Conservation (phyloP, 2,888 invertebrate species). For the Rhorus exstirpatorius region DNA sequence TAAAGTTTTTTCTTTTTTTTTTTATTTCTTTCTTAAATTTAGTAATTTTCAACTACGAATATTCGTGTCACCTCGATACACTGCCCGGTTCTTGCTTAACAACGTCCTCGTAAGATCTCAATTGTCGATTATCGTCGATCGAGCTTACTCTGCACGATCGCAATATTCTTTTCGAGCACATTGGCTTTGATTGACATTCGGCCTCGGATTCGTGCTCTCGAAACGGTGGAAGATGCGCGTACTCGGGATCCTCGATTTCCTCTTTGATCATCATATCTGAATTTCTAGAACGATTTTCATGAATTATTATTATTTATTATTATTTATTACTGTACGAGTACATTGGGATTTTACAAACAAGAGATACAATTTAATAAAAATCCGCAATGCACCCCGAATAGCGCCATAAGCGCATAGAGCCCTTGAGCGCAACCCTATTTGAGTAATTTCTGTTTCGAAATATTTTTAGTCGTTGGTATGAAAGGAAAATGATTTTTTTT, state of each 20-base stretch:
- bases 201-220: conserved; percentile 82
- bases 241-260: conserved; percentile 85
- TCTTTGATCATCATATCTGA: conserved; percentile 81
- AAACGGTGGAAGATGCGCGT: conserved; percentile 86
- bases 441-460: too few relatives aligned
- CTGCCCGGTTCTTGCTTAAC: conserved; percentile 84
- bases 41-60: background rate
- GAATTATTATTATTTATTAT: too few relatives aligned
- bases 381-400: too few relatives aligned
- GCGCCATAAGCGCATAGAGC: too few relatives aligned
- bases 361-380: too few relatives aligned
- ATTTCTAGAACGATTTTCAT: too few relatives aligned
- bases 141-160: conserved; percentile 85
- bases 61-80: conserved; percentile 83
- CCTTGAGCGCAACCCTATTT: too few relatives aligned
- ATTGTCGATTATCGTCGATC: conserved; percentile 82
- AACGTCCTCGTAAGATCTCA: conserved; percentile 80
- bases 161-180: conserved; percentile 83
- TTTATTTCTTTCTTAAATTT: too few relatives aligned
- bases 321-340: too few relatives aligned
- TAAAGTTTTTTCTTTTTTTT: background rate
- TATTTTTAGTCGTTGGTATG: too few relatives aligned
- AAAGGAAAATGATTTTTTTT: too few relatives aligned
- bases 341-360: too few relatives aligned
- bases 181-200: conserved; percentile 64